A percentile compares a stretch with the other conserved stretches of the same genome.
Evolutionary conservation across 2,888 invertebrate species (phyloP).

Genomic region (Scrobipalpa atriplicella): DNA sequence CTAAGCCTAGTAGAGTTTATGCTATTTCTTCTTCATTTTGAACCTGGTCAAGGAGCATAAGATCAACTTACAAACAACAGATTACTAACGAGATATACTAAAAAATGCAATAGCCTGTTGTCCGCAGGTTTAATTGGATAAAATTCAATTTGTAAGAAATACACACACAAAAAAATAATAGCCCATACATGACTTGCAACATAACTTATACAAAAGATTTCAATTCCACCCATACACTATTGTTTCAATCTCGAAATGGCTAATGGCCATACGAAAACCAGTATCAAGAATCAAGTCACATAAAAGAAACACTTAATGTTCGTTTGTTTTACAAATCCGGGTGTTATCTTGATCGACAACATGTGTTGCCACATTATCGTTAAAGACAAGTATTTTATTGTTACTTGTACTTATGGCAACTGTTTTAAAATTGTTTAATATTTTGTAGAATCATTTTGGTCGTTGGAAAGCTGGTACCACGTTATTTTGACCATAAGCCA

Average conservation of each 20-base stretch:
- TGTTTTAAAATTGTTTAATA: not conserved
- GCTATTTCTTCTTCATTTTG: no score
- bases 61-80: no score
- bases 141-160: no score
- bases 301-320: slow-evolving; percentile 14
- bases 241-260: slow-evolving; percentile 20
- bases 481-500: no score
- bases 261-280: slow-evolving; percentile 10
- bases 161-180: no score
- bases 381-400: slow-evolving; percentile 29
- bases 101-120: no score
- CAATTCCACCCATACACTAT: not conserved
- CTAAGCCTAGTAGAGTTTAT: no score
- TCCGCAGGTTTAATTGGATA: no score
- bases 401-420: not conserved
- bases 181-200: not conserved
- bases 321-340: slow-evolving; percentile 18
- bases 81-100: no score
- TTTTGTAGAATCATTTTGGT: not conserved
- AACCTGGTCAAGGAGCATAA: no score
- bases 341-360: slow-evolving; percentile 19
- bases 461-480: not conserved
- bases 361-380: slow-evolving; percentile 26
- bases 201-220: slow-evolving; percentile 1
- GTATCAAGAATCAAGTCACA: slow-evolving; percentile 19